phyloP scores from a whole-genome alignment of 2,888 invertebrate species.

The Euplexia lucipara region DNA sequence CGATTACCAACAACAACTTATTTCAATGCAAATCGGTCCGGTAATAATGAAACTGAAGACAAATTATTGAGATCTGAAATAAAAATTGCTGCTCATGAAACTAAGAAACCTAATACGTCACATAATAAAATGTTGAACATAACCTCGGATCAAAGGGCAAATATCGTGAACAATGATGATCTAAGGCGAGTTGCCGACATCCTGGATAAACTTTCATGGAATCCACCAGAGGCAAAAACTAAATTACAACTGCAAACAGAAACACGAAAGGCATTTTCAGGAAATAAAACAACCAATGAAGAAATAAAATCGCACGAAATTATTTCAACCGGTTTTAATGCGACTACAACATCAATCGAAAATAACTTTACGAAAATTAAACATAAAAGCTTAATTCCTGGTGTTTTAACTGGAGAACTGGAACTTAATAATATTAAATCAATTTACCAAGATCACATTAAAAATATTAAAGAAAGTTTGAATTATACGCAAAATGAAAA shows the following conservation, averaged over 20 bases:
- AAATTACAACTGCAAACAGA: background rate
- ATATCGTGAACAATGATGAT: conserved; percentile 5
- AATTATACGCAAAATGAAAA: conserved; percentile 22
- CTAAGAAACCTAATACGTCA: background rate
- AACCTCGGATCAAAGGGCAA: conserved; percentile 27
- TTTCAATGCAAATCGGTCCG: background rate
- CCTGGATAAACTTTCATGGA: conserved; percentile 11
- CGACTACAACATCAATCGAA: background rate
- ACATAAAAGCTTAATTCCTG: conserved; percentile 40
- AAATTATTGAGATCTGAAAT: background rate
- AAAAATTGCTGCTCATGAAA: background rate
- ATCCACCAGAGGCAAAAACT: background rate
- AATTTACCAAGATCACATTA: conserved; percentile 22
- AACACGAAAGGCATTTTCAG: background rate
- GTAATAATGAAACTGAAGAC: background rate
- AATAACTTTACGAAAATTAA: conserved; percentile 17
- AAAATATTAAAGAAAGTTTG: conserved; percentile 9
- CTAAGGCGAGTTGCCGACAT: background rate
- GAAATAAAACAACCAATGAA: background rate
- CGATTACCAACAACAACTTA: background rate
- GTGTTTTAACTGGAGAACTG: conserved; percentile 18
- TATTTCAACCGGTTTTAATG: conserved; percentile 4
- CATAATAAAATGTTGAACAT: background rate
- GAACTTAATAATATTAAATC: conserved; percentile 18
- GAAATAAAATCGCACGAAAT: background rate